Conservation (phyloP, 1,140 invertebrate species). For the Aphaenogaster floridana region DNA sequence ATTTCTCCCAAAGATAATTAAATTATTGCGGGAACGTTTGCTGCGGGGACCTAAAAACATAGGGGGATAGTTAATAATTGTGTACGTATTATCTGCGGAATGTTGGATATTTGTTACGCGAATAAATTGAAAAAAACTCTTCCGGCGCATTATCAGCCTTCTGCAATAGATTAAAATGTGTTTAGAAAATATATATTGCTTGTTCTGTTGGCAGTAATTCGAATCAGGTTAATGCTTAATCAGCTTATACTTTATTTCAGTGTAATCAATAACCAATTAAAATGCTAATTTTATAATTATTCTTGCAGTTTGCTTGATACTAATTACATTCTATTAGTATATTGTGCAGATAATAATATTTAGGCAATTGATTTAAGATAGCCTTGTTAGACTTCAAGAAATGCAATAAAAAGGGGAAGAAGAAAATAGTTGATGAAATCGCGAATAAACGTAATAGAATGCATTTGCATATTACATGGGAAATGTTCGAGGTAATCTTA, state of each 20-base stretch:
- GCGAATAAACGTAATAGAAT: background rate
- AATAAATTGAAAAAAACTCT: background rate
- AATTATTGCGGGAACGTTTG: slow-evolving; percentile 36
- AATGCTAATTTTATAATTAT: slow-evolving; percentile 34
- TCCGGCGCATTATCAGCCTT: background rate
- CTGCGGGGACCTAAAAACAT: background rate
- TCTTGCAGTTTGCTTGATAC: slow-evolving; percentile 2
- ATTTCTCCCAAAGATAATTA: slow-evolving; percentile 28
- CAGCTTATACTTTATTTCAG: slow-evolving; percentile 4
- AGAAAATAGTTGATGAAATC: background rate
- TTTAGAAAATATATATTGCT: background rate
- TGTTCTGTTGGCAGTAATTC: background rate
- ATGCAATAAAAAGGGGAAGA: background rate
- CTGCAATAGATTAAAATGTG: background rate
- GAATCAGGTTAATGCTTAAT: slow-evolving; percentile 16
- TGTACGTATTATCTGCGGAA: background rate
- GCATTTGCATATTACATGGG: background rate
- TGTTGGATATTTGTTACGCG: slow-evolving; percentile 2
- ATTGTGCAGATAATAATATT: background rate
- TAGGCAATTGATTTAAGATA: background rate
- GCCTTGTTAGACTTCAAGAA: background rate
- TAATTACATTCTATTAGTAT: slow-evolving; percentile 14
- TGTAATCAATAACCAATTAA: slow-evolving; percentile 36
- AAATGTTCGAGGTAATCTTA: background rate
- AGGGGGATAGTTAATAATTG: background rate